Conservation (phyloP, 2,888 invertebrate genomes). For the Netelia virgata region DNA sequence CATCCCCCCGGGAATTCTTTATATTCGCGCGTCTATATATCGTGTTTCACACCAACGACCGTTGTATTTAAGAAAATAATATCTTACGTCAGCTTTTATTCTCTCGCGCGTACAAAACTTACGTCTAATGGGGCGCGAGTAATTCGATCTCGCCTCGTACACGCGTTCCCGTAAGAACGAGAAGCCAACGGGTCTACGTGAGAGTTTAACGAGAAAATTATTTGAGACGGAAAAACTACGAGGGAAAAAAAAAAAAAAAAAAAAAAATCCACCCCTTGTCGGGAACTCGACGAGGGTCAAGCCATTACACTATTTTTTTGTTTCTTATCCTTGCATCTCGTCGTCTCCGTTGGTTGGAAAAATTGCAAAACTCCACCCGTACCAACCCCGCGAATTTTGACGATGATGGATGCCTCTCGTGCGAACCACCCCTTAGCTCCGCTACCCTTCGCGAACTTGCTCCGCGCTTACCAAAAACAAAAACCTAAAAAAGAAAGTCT, state of each 20-base stretch:
- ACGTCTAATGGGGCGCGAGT: no score
- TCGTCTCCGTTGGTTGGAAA: constrained; percentile 21
- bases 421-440: not conserved
- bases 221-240: not conserved
- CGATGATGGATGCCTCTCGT: constrained; percentile 55
- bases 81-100: no score
- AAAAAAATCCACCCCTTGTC: not conserved
- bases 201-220: not conserved
- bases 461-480: not conserved
- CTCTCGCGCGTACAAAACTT: no score
- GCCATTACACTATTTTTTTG: constrained; percentile 1
- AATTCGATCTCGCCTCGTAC: no score
- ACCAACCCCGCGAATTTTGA: constrained; percentile 14
- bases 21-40: not conserved
- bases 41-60: no score
- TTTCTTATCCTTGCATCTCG: constrained; percentile 10
- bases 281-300: not conserved
- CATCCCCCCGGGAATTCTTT: not conserved
- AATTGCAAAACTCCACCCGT: constrained; percentile 40
- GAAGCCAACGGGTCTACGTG: not conserved
- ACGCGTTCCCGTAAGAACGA: no score
- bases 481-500: constrained; percentile 21
- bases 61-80: no score
- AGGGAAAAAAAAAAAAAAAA: not conserved
- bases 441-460: not conserved